These are phyloP conservation scores for Tympanuchus pallidicinctus DNA, from an alignment of 2,113 vertebrate species.

Conservation along the genomic window DNA sequence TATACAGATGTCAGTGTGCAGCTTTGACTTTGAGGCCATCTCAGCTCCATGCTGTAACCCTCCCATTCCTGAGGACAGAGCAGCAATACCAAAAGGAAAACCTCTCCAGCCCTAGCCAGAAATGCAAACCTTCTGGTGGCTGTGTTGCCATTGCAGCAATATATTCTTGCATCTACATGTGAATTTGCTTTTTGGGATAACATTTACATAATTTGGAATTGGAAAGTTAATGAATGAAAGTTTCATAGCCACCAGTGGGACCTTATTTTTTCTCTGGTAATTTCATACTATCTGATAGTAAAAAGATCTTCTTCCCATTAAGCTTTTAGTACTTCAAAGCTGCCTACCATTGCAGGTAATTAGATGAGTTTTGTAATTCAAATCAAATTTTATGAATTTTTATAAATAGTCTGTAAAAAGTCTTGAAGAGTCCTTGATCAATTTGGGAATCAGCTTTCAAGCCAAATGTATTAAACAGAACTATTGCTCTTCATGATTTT, in stretches of 20 bases:
- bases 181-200: not conserved
- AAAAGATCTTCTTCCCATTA: constrained; percentile 4
- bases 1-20: not conserved
- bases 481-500: not conserved
- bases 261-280: not conserved
- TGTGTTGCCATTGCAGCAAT: rapidly evolving
- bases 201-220: not conserved
- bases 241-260: not conserved
- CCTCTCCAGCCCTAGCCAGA: not conserved
- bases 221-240: not conserved
- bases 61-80: not conserved
- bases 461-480: not conserved
- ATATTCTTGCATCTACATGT: not conserved
- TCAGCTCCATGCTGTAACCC: rapidly evolving
- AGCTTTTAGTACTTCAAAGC: not conserved
- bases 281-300: not conserved
- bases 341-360: constrained; percentile 19
- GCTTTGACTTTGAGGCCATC: not conserved
- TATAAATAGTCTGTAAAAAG: not conserved
- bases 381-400: not conserved
- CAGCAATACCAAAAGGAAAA: not conserved
- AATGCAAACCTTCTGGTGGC: not conserved
- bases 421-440: not conserved
- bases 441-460: not conserved
- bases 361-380: not conserved